Percentiles rank a stretch among this genome's conserved stretches.
phyloP scores from a whole-genome alignment of 2,888 invertebrate species.

The Drosophila kuntzei region DNA sequence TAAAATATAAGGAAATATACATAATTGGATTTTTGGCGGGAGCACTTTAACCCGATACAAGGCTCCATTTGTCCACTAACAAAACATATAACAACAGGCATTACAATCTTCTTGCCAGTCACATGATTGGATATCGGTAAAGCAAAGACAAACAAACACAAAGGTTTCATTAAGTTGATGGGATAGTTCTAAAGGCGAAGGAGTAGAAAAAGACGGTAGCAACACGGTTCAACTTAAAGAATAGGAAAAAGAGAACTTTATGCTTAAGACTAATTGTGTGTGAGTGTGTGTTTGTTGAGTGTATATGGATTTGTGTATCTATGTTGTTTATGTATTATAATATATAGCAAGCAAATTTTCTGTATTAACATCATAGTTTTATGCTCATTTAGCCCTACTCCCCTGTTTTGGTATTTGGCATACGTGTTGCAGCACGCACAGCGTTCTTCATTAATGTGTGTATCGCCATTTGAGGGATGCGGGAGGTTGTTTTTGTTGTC shows the following conservation, averaged over 20 bases:
- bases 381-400: conserved; percentile 59
- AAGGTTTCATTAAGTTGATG: conserved; percentile 22
- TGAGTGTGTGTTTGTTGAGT: conserved; percentile 44
- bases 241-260: conserved; percentile 70
- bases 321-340: conserved; percentile 36
- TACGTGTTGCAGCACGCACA: conserved; percentile 71
- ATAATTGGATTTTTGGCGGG: conserved; percentile 45
- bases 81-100: conserved; percentile 66
- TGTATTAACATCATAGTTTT: conserved; percentile 56
- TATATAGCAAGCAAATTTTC: conserved; percentile 66
- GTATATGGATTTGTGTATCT: conserved; percentile 30
- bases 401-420: conserved; percentile 67
- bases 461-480: conserved; percentile 60
- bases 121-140: conserved; percentile 41
- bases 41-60: conserved; percentile 40
- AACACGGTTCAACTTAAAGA: conserved; percentile 63
- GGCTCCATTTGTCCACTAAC: conserved; percentile 65
- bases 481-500: conserved; percentile 29
- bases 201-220: conserved; percentile 57
- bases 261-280: conserved; percentile 65
- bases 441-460: conserved; percentile 62
- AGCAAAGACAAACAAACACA: conserved; percentile 58
- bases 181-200: conserved; percentile 10
- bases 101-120: conserved; percentile 45
- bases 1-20: conserved; percentile 54